Conservation (phyloP, 2,113 vertebrate species). For the Miniopterus natalensis region DNA sequence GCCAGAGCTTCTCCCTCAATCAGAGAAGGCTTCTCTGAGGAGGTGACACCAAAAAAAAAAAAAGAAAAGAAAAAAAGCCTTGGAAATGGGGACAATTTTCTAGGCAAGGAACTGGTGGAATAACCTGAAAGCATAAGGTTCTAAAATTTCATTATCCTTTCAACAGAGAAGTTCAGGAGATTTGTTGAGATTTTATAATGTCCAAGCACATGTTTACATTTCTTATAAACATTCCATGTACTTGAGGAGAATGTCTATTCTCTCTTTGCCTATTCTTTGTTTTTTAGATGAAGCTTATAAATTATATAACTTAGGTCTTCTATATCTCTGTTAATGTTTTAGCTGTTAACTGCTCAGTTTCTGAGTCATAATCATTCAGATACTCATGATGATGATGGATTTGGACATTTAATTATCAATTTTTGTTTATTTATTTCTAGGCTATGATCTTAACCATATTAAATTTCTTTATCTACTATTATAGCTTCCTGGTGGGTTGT, state of each 20-base stretch:
- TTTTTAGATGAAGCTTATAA: conserved; percentile 25
- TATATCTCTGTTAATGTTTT: conserved; percentile 28
- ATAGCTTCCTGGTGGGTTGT: not conserved
- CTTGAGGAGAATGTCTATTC: not conserved
- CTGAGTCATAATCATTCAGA: not conserved
- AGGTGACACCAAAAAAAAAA: not conserved
- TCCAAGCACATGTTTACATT: not conserved
- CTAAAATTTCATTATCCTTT: not conserved
- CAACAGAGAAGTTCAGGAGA: not conserved
- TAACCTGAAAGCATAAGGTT: not conserved
- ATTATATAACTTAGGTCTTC: conserved; percentile 24
- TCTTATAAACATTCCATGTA: not conserved
- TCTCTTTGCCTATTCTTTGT: not conserved
- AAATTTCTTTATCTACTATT: not conserved
- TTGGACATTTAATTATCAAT: conserved; percentile 39
- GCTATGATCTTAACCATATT: not conserved
- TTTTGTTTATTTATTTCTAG: not conserved
- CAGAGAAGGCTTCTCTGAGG: conserved; percentile 13
- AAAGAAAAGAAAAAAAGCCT: not conserved
- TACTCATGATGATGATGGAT: not conserved
- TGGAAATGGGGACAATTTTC: not conserved
- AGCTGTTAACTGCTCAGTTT: not conserved
- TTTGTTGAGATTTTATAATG: not conserved
- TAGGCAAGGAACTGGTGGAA: not conserved
- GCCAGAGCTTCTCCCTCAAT: not conserved